Evolutionary conservation across 2,888 invertebrate species (phyloP).

Genomic region (Microctonus hyperodae): DNA sequence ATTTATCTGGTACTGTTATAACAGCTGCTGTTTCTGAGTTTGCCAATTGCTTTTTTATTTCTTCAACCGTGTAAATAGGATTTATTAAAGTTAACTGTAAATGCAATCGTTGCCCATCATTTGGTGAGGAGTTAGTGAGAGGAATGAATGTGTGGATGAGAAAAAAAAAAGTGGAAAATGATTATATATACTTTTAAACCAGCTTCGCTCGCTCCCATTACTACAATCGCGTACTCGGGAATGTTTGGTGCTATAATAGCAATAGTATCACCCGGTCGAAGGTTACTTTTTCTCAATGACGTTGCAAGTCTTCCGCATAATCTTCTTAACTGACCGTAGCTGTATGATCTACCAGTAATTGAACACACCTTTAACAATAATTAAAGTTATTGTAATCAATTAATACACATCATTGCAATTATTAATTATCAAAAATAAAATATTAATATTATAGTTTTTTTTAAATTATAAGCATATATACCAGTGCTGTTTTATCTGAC

Average conservation of each 20-base stretch:
- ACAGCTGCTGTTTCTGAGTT: slow-evolving; percentile 43
- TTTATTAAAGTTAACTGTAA: slow-evolving; percentile 42
- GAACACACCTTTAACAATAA: slow-evolving; percentile 38
- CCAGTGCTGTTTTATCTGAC: slow-evolving; percentile 70
- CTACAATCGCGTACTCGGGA: slow-evolving; percentile 50
- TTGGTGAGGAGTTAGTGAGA: background rate
- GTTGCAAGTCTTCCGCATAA: slow-evolving; percentile 48
- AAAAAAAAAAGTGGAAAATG: background rate
- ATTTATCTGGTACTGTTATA: slow-evolving; percentile 41
- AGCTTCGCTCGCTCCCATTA: slow-evolving; percentile 47
- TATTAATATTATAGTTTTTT: background rate
- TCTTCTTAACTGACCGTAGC: slow-evolving; percentile 48
- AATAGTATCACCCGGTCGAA: slow-evolving; percentile 52
- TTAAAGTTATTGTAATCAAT: background rate
- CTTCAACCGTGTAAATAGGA: slow-evolving; percentile 39
- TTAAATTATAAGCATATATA: slow-evolving; percentile 56
- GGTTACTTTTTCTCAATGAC: slow-evolving; percentile 49
- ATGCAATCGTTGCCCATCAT: background rate
- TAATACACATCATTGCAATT: background rate
- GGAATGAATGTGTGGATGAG: background rate
- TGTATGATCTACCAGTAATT: slow-evolving; percentile 50
- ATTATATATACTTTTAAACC: slow-evolving; percentile 45
- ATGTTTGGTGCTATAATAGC: slow-evolving; percentile 56
- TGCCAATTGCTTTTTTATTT: slow-evolving; percentile 47
- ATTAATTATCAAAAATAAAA: no score